Percentiles rank a stretch among this genome's conserved stretches.
These are phyloP conservation scores for Corynorhinus townsendii DNA, from an alignment of 2,113 vertebrate genomes.

Conservation along the genomic window DNA sequence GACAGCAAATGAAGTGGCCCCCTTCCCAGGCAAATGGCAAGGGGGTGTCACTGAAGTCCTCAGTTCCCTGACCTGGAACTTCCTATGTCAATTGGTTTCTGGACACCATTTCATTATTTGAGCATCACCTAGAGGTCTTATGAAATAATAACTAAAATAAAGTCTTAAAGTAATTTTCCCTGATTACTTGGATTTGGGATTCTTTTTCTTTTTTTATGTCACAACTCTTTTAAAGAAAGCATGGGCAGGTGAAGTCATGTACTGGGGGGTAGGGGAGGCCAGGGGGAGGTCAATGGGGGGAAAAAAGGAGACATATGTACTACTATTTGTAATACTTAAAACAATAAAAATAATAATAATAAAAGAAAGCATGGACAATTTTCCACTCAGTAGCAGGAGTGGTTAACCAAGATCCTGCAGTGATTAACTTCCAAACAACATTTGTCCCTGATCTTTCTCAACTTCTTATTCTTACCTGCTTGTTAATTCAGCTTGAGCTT, in stretches of 20 bases:
- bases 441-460: background rate
- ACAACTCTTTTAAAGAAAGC: background rate
- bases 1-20: fast-evolving
- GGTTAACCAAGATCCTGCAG: background rate
- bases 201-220: background rate
- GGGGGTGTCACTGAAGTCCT: fast-evolving
- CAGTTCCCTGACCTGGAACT: fast-evolving
- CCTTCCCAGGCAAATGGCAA: fast-evolving
- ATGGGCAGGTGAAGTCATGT: no score
- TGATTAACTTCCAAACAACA: background rate
- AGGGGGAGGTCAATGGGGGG: no score
- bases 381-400: background rate
- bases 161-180: background rate
- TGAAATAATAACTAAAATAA: background rate
- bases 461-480: no score
- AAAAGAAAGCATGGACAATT: fast-evolving
- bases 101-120: background rate
- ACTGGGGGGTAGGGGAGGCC: no score
- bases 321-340: no score
- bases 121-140: background rate
- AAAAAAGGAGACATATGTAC: no score
- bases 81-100: fast-evolving
- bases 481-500: background rate
- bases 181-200: background rate
- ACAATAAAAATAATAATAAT: no score